These are phyloP conservation scores for Proterorhinus semilunaris DNA, from an alignment of 2,113 vertebrate genomes.

Conservation along the genomic window DNA sequence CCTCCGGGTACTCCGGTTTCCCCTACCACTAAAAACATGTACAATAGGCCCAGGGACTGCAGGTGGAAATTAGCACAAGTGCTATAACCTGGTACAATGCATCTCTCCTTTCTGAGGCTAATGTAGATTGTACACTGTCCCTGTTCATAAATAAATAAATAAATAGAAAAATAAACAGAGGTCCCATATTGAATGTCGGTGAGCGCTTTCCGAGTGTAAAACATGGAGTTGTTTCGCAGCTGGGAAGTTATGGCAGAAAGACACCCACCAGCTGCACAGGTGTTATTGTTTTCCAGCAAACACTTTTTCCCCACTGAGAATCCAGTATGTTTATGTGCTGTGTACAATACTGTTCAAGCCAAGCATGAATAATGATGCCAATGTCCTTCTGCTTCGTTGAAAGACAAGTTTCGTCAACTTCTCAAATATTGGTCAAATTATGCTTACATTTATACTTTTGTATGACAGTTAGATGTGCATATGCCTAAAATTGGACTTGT, in stretches of 20 bases:
- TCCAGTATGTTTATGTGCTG: constrained; percentile 2
- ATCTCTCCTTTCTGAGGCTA: no score
- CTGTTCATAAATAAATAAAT: no score
- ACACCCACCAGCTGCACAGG: not conserved
- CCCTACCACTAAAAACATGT: no score
- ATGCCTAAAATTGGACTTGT: not conserved
- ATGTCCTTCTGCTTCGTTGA: not conserved
- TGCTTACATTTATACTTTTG: constrained; percentile 7
- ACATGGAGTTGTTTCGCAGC: constrained; percentile 1
- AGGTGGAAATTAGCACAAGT: no score
- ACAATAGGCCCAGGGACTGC: no score
- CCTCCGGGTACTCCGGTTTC: no score
- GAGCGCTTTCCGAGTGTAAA: constrained; percentile 3
- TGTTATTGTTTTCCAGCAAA: constrained; percentile 4
- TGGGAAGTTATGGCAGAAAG: not conserved
- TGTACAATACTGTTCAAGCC: constrained; percentile 4
- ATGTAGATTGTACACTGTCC: no score
- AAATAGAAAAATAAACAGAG: not conserved
- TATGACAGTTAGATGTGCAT: not conserved
- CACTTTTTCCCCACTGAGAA: not conserved
- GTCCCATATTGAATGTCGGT: not conserved
- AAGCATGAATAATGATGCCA: constrained; percentile 10
- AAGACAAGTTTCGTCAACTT: not conserved
- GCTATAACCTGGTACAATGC: no score
- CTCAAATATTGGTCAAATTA: not conserved